Evolutionary conservation across 2,113 vertebrate genomes (phyloP).

Genomic region (Oreotrochilus melanogaster): DNA sequence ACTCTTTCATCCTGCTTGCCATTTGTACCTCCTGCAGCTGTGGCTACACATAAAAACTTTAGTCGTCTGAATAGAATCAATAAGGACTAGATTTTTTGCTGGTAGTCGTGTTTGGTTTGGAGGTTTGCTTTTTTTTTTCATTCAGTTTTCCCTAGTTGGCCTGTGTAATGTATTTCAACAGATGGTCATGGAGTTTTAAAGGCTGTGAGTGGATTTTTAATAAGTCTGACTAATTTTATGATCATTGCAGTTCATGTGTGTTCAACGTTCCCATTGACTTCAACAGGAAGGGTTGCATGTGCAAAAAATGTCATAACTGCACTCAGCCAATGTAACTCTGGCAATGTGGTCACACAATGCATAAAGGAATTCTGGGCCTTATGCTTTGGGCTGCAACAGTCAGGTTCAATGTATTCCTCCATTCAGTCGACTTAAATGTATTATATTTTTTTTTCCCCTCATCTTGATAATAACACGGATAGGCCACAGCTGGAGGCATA

Average conservation of each 20-base stretch:
- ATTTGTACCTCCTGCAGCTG: background rate
- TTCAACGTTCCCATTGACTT: constrained; percentile 14
- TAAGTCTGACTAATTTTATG: constrained; percentile 73
- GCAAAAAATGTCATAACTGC: background rate
- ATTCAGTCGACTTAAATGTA: background rate
- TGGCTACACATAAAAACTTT: background rate
- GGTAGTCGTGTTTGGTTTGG: background rate
- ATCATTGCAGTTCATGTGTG: constrained; percentile 38
- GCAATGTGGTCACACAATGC: background rate
- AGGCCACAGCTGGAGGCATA: background rate
- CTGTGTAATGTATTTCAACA: constrained; percentile 41
- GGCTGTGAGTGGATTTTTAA: constrained; percentile 68
- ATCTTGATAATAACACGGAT: background rate
- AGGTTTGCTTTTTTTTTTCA: background rate
- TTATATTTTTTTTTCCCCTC: background rate
- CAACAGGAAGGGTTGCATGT: background rate
- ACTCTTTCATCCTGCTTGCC: background rate
- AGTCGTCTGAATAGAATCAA: background rate
- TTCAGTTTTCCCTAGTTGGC: constrained; percentile 31
- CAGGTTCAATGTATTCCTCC: background rate
- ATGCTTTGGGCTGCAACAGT: background rate
- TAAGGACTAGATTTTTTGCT: background rate
- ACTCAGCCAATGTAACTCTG: background rate
- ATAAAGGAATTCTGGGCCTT: background rate
- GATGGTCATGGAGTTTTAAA: constrained; percentile 63